Evolutionary conservation across 2,888 invertebrate genomes (phyloP), one percentile per base, ranked within the genome.

Genomic region (Diarsia dahlii): DNA sequence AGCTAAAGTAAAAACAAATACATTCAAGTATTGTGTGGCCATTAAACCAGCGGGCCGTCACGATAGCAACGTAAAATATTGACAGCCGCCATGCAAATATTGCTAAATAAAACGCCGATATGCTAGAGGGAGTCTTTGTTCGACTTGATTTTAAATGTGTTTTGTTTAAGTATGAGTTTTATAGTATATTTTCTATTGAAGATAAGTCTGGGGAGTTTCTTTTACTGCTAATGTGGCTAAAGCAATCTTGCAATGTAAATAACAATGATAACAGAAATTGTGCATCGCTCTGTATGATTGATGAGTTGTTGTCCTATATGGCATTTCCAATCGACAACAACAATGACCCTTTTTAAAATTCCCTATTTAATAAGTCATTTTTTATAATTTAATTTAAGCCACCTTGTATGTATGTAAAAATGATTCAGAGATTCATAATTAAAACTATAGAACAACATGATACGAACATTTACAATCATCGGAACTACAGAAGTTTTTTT

Each of bases 1-100:
- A 67, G 28, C 46, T 71, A 45, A 15, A 62, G 48, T 84, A 68
- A 56, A 81, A 63, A 84, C 78, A 84, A 88, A 89, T 86, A 84
- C 83, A 89, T 88, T 80, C 84, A 81, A 80, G 80, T 81, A 73
- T 76, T 75, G 74, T 77, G 80, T 82, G 56, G 52, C 39, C 46
- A 83, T 84, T 90, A 91, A 91, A 87, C 85, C 89, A 87, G 77
- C 87, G 88, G 81, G 84, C 86, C 89, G 88, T 87, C 85, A 84
- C 88, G 91, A 93, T 92, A 93, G 87, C 90, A 86, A 89, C 62
- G 76, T 93, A 90, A 94, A 93, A 93, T 93, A 94, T 93, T 92
- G 92, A 89, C 90, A 89, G 84, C 86, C 81, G 83, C 82, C 84
- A 90, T 84, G 89, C 83, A 88, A 87, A 87, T 88, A 87, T 87